A percentile compares a stretch with the other conserved stretches of the same genome.
Conservation (phyloP, 2,113 vertebrate genomes). For the Burhinus oedicnemus region DNA sequence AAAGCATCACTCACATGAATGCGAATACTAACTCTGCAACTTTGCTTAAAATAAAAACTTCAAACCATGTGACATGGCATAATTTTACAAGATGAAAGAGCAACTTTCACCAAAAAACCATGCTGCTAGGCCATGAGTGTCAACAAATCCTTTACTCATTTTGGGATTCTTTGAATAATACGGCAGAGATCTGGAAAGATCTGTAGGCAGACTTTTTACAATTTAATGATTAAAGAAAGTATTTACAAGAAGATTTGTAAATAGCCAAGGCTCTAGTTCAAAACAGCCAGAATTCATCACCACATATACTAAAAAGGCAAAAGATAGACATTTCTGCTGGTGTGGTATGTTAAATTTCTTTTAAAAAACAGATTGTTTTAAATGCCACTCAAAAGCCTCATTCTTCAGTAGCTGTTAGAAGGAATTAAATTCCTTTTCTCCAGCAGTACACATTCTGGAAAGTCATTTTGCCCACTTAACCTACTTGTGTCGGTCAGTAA, state of each 20-base stretch:
- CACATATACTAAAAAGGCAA: neutral
- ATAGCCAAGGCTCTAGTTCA: neutral
- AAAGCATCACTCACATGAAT: neutral
- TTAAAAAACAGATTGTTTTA: neutral
- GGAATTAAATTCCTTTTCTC: neutral
- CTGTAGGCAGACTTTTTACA: neutral
- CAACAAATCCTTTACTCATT: neutral
- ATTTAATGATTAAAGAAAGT: neutral
- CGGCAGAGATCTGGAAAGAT: neutral
- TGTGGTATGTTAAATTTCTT: neutral
- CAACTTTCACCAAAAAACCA: neutral
- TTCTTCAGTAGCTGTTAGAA: neutral
- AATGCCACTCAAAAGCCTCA: neutral
- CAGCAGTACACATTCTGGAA: neutral
- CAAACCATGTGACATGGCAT: neutral
- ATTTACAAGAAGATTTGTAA: neutral
- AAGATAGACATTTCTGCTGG: neutral
- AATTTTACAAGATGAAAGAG: neutral
- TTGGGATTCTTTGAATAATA: neutral
- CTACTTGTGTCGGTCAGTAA: neutral
- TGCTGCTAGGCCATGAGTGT: neutral
- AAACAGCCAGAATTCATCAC: neutral
- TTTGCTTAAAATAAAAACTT: neutral
- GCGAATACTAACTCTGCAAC: neutral
- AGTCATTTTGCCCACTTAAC: neutral